Evolutionary conservation across 2,888 invertebrate species (phyloP), one percentile per base, ranked within the genome.

Genomic region (Caenorhabditis sp.): DNA sequence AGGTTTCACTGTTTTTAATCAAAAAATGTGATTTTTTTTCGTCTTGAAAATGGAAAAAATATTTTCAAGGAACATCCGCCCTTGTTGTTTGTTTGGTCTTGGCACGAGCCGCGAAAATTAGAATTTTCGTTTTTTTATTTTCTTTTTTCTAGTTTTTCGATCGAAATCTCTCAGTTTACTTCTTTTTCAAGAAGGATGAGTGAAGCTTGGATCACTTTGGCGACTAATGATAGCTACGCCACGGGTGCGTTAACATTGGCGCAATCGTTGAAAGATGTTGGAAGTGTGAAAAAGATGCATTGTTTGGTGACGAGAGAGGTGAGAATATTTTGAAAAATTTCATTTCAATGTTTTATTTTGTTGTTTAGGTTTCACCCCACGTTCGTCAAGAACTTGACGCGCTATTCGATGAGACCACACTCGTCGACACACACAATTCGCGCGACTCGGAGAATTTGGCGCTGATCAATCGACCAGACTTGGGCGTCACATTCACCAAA

Each of bases 401-500:
- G 83, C 92, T 93, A 65, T 99, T 94, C 89, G 92, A 94, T 88
- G 90, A 93, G 74, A 93, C 97, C 58, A 91, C 93, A 88, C 92
- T 92, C 88, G 99, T 99, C n/a, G 93, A 99, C 88, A 92, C 97
- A 57, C 90, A 99, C 88, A 95, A 99, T 90, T 97, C 97, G 63
- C 91, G 92, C 84, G 99, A 99, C 58, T 36, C 78, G 71, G 92
- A 93, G 20, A 96, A 99, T 89, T 91, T 99, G 82, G 92, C 93
- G 5, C 90, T 99, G 66, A 90, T 99, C 85, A 92, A 93, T 83
- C 91, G 97, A 84, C 97, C 97, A 25, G 97, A 99, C 89, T 92
- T 99, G 78, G 97, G 97, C 81, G 92, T 97, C 87, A 99, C 97
- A 79, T 97, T 99, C 90, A 99, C 99, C 78, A 99, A 99, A 90